A percentile compares a stretch with the other conserved stretches of the same genome.
These are phyloP conservation scores for Venustaconcha ellipsiformis DNA, from an alignment of 1,140 invertebrate species.

Conservation along the genomic window DNA sequence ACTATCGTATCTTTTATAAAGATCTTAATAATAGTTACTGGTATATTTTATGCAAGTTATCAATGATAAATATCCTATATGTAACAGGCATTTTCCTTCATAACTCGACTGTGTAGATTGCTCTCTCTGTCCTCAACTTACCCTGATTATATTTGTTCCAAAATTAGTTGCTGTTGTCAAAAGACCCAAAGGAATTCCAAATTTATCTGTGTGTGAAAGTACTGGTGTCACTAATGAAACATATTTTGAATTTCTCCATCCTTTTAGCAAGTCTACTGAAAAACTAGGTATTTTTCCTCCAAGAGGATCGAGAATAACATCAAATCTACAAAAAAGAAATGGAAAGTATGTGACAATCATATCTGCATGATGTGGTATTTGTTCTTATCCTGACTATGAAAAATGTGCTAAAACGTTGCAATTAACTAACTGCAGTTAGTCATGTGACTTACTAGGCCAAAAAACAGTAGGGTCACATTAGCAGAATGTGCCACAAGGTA, in stretches of 20 bases:
- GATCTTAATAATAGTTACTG: too few relatives aligned
- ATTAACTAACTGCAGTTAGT: too few relatives aligned
- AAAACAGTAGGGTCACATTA: too few relatives aligned
- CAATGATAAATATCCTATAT: too few relatives aligned
- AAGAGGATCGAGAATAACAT: slow-evolving; percentile 87
- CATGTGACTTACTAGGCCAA: too few relatives aligned
- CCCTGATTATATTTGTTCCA: slow-evolving; percentile 50
- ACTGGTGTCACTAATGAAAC: slow-evolving; percentile 88
- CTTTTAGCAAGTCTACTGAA: slow-evolving; percentile 71
- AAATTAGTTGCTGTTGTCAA: slow-evolving; percentile 56
- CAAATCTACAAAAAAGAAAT: slow-evolving; percentile 75
- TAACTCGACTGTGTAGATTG: too few relatives aligned
- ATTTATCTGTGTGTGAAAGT: slow-evolving; percentile 82
- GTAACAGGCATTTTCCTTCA: too few relatives aligned
- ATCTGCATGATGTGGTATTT: too few relatives aligned
- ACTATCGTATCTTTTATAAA: too few relatives aligned
- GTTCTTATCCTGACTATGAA: neutral
- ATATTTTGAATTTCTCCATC: slow-evolving; percentile 81
- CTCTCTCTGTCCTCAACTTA: slow-evolving; percentile 16
- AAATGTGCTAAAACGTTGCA: too few relatives aligned
- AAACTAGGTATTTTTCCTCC: slow-evolving; percentile 74
- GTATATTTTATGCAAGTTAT: too few relatives aligned
- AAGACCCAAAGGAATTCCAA: slow-evolving; percentile 75
- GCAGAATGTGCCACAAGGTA: too few relatives aligned
- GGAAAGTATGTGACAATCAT: neutral